phyloP scores from a whole-genome alignment of 2,113 vertebrate species.

The Lampris megalopsis region DNA sequence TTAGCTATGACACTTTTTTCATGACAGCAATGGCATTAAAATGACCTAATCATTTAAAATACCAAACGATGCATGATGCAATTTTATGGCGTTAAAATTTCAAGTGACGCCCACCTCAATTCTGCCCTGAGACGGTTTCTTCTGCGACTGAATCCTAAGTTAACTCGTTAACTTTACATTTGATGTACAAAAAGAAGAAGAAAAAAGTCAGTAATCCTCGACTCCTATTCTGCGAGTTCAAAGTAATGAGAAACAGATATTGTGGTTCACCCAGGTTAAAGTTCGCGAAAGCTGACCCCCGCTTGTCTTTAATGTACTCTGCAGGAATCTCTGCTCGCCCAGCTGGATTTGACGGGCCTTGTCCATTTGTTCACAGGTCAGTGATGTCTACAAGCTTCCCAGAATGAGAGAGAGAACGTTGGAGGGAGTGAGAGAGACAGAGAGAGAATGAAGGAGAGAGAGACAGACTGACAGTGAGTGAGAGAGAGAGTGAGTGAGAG shows the following conservation, averaged over 20 bases:
- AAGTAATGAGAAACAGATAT: constrained; percentile 58
- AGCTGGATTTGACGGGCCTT: constrained; percentile 43
- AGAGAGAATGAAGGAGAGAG: neutral
- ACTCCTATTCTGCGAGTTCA: constrained; percentile 30
- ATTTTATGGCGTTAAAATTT: neutral
- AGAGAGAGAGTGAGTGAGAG: neutral
- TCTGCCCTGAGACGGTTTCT: neutral
- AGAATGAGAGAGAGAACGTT: constrained; percentile 14
- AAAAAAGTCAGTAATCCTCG: constrained; percentile 2
- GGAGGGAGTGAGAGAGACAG: neutral
- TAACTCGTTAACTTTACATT: neutral
- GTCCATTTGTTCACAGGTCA: constrained; percentile 23
- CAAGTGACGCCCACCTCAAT: neutral
- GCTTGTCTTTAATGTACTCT: constrained; percentile 61
- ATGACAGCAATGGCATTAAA: neutral
- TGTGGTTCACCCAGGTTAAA: constrained; percentile 44
- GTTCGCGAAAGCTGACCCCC: constrained; percentile 53
- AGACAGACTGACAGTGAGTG: neutral
- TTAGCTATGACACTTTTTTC: constrained; percentile 3
- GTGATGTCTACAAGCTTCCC: neutral
- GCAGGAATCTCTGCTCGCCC: constrained; percentile 44
- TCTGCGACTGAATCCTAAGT: neutral
- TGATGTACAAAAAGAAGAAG: neutral
- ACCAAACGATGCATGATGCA: neutral
- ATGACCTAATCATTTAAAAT: neutral